Evolutionary conservation across 1,140 invertebrate species (phyloP), one percentile per base, ranked within the genome.

Genomic region (Melanaphis sacchari): DNA sequence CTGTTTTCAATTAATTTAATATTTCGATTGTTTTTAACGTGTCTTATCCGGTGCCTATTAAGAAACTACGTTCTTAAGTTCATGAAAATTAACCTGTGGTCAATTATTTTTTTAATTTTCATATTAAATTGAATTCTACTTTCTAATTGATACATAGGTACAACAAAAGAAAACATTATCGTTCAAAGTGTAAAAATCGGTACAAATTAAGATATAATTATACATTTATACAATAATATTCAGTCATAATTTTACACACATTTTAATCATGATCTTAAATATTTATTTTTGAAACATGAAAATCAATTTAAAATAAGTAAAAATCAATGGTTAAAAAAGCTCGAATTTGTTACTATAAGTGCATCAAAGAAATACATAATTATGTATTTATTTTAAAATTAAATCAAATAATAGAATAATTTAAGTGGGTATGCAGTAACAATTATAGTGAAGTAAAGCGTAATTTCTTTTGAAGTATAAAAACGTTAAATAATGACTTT

Each of bases 391-490:
- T 87, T 87, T 87, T 31, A 31, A 87, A 87, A 43, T 31, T 31
- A 87, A 7, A 87, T n/a, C 18, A 41, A 87, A 87, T 46, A 87
- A 87, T 87, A 87, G 41, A 87, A 87, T 87, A 46, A 46, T 87
- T 87, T 87, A 87, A 87, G 31, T 87, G 5, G n/a, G 59, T 36
- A 31, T 46, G 31, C 46, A 46, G 85, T 87, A 46, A 87, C 43
- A 87, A 46, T 46, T 87, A 46, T 41, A 87, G 46, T 87, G 41
- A 43, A 87, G 41, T 43, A 46, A 88, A 49, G n/a, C 40, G 41
- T 85, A 43, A 85, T 41, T 41, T 85, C 43, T 88, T 49, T 88
- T 36, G 43, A 36, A 88, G 43, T 49, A 49, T 18, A 49, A 49
- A 49, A 88, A 46, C 8, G 6, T 49, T 38, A 89, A 89, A 89